These are phyloP conservation scores for Drosophila hamatofila DNA, from an alignment of 2,888 invertebrate genomes.

Conservation along the genomic window DNA sequence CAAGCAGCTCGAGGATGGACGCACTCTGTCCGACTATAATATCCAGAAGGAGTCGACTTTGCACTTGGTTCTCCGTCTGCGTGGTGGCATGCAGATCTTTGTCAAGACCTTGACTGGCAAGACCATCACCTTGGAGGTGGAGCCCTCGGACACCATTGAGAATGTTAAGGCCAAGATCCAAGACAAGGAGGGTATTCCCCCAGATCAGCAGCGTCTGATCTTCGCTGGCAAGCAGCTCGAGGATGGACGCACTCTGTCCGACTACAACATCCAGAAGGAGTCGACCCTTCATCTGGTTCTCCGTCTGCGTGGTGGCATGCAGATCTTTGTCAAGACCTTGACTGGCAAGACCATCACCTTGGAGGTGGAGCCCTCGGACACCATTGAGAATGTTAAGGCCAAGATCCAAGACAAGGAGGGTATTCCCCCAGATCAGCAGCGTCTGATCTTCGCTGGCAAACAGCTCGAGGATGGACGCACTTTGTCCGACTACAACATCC, in stretches of 20 bases:
- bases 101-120: no score
- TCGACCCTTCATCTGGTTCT: constrained; percentile 1
- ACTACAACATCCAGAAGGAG: constrained; percentile 53
- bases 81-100: no score
- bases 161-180: no score
- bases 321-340: constrained; percentile 52
- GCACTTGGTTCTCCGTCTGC: no score
- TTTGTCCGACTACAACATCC: constrained; percentile 44
- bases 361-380: constrained; percentile 42
- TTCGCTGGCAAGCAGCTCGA: no score
- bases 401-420: constrained; percentile 52
- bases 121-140: no score
- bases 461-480: constrained; percentile 50
- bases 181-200: no score
- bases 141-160: no score
- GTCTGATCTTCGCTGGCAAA: constrained; percentile 49
- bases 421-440: constrained; percentile 52
- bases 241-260: constrained; percentile 43
- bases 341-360: constrained; percentile 50
- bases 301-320: constrained; percentile 44
- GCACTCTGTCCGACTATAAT: no score
- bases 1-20: no score
- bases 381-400: constrained; percentile 45
- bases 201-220: no score
- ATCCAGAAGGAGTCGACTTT: no score